These are phyloP conservation scores for Eumeta japonica DNA, from an alignment of 1,140 invertebrate genomes.

Conservation along the genomic window DNA sequence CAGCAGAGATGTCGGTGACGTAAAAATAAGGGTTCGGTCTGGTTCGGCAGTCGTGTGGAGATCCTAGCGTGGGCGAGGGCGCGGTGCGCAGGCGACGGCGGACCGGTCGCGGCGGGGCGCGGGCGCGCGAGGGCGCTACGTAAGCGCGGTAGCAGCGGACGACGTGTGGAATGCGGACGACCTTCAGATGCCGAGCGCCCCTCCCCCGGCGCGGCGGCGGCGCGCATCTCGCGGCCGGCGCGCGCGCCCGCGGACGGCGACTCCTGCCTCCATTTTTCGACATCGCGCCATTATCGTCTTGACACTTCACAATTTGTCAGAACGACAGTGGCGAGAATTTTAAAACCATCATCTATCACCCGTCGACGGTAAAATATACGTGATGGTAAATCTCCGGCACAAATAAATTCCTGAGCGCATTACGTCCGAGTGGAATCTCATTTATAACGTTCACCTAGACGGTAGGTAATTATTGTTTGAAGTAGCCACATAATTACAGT, in stretches of 20 bases:
- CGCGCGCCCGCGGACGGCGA: constrained; percentile 30
- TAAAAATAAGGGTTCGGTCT: background rate
- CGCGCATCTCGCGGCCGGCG: constrained; percentile 54
- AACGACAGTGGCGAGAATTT: constrained; percentile 27
- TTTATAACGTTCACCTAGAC: too few relatives aligned
- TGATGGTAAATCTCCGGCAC: too few relatives aligned
- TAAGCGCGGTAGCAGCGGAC: constrained; percentile 55
- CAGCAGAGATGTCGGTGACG: background rate
- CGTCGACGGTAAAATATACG: too few relatives aligned
- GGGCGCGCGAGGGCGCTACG: constrained; percentile 39
- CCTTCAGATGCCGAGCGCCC: constrained; percentile 55
- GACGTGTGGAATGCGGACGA: constrained; percentile 55
- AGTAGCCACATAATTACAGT: too few relatives aligned
- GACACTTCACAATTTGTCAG: constrained; percentile 39
- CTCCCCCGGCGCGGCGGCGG: constrained; percentile 40
- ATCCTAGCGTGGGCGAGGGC: constrained; percentile 32
- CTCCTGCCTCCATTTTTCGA: constrained; percentile 51
- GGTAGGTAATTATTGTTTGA: too few relatives aligned
- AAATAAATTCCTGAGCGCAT: too few relatives aligned
- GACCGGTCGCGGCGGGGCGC: constrained; percentile 29
- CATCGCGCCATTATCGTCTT: constrained; percentile 43
- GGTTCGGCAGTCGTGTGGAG: constrained; percentile 47
- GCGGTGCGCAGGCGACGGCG: constrained; percentile 27
- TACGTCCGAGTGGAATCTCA: too few relatives aligned
- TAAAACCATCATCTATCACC: constrained; percentile 15